Evolutionary conservation across 1,140 invertebrate genomes (phyloP).

Genomic region (Gerris buenoi): DNA sequence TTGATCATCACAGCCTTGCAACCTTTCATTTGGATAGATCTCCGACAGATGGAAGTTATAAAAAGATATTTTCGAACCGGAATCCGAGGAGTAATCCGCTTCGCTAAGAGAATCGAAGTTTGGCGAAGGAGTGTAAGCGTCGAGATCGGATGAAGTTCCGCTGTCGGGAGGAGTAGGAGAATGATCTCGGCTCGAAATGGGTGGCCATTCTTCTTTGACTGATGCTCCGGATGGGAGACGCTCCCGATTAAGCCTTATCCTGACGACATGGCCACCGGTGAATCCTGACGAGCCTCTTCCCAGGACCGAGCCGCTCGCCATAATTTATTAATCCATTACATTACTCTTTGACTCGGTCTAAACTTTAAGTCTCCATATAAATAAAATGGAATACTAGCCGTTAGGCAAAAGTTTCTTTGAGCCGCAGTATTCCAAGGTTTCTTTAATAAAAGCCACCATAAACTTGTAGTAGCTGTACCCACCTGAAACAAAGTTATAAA

Average conservation of each 20-base stretch:
- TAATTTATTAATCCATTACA: no score
- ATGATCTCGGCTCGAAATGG: background rate
- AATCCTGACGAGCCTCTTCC: background rate
- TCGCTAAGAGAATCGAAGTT: background rate
- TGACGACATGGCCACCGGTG: background rate
- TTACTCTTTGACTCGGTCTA: no score
- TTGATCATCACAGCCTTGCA: background rate
- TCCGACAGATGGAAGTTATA: slow-evolving; percentile 3
- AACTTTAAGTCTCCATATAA: no score
- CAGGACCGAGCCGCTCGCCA: background rate
- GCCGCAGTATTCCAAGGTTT: no score
- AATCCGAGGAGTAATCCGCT: background rate
- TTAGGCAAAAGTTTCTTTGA: no score
- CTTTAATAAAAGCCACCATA: no score
- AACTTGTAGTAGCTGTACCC: no score
- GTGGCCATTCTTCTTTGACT: background rate
- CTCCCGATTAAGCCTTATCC: background rate
- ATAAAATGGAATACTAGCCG: no score
- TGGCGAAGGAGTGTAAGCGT: background rate
- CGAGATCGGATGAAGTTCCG: background rate
- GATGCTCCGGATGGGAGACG: background rate
- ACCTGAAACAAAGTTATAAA: no score
- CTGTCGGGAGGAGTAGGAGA: slow-evolving; percentile 1
- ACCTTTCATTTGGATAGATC: background rate
- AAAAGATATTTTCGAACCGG: background rate